Conservation (phyloP, 2,888 invertebrate species). For the Drosophila prolongata region DNA sequence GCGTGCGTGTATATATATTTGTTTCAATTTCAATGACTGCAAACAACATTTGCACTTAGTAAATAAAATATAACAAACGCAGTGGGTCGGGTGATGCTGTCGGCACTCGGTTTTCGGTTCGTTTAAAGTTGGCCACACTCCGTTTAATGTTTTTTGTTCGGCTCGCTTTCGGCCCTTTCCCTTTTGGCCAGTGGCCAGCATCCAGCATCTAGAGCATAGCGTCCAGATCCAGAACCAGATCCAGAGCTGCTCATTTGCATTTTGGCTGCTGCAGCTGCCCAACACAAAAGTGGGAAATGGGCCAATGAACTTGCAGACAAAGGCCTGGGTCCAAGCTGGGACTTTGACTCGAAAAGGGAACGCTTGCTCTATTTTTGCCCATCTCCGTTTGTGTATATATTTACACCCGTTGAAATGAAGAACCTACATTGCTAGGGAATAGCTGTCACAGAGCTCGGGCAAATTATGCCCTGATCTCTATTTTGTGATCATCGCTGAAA, state of each 20-base stretch:
- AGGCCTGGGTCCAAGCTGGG: conserved; percentile 27
- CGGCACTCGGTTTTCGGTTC: conserved; percentile 24
- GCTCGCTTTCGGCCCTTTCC: conserved; percentile 4
- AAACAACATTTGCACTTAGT: conserved; percentile 81
- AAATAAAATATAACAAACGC: conserved; percentile 77
- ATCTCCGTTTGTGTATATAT: conserved; percentile 4
- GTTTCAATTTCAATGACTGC: conserved; percentile 80
- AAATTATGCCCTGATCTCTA: conserved; percentile 15
- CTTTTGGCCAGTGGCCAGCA: conserved; percentile 37
- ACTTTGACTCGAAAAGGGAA: conserved; percentile 37
- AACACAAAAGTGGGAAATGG: conserved; percentile 47
- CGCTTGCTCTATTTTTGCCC: conserved; percentile 49
- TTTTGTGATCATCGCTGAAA: conserved; percentile 1
- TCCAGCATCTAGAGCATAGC: conserved; percentile 5
- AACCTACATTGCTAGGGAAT: background rate
- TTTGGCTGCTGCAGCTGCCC: conserved; percentile 49
- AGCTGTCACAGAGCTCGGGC: conserved; percentile 25
- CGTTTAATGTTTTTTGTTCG: conserved; percentile 36
- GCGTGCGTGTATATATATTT: conserved; percentile 58
- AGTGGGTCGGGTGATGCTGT: conserved; percentile 39
- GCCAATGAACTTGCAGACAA: conserved; percentile 57
- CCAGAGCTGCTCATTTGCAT: conserved; percentile 72
- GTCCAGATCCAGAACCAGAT: conserved; percentile 26
- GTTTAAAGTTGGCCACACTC: conserved; percentile 51
- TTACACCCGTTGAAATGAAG: conserved; percentile 2